Percentiles rank a stretch among this genome's conserved stretches.
These are phyloP conservation scores for Lasioglossum zephyrum DNA, from an alignment of 2,888 invertebrate genomes.

Conservation along the genomic window DNA sequence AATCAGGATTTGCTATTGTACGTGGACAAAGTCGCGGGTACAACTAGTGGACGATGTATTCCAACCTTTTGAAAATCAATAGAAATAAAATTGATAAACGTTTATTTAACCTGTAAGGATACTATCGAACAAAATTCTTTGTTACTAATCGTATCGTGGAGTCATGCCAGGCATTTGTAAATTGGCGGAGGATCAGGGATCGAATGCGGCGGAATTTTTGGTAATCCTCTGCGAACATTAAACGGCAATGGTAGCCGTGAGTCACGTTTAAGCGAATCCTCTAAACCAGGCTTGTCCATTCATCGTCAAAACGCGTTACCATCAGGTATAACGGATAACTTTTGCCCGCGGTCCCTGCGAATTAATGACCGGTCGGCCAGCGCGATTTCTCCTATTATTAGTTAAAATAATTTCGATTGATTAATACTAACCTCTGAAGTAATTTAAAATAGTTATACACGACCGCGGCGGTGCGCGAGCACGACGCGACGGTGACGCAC, in stretches of 20 bases:
- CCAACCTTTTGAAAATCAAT: not conserved
- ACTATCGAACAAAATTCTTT: not conserved
- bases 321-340: slow-evolving; percentile 23
- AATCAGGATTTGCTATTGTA: no score
- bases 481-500: not conserved
- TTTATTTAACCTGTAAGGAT: not conserved
- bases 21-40: no score
- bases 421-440: slow-evolving; percentile 26
- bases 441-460: slow-evolving; percentile 20
- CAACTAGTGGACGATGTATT: not conserved
- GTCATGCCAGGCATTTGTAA: not conserved
- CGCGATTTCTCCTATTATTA: slow-evolving; percentile 36
- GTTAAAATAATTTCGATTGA: slow-evolving; percentile 52
- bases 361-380: slow-evolving; percentile 26
- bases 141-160: not conserved
- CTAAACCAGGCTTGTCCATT: slow-evolving; percentile 27
- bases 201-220: slow-evolving; percentile 1
- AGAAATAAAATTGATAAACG: not conserved
- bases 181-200: not conserved
- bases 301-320: slow-evolving; percentile 24
- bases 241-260: slow-evolving; percentile 35
- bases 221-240: slow-evolving; percentile 30
- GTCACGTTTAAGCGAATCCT: slow-evolving; percentile 31
- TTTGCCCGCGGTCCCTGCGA: slow-evolving; percentile 27
- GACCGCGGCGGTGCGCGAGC: not conserved